Evolutionary conservation across 2,797 vertebrate species (phyloP).

Genomic region (Xenops minutus): DNA sequence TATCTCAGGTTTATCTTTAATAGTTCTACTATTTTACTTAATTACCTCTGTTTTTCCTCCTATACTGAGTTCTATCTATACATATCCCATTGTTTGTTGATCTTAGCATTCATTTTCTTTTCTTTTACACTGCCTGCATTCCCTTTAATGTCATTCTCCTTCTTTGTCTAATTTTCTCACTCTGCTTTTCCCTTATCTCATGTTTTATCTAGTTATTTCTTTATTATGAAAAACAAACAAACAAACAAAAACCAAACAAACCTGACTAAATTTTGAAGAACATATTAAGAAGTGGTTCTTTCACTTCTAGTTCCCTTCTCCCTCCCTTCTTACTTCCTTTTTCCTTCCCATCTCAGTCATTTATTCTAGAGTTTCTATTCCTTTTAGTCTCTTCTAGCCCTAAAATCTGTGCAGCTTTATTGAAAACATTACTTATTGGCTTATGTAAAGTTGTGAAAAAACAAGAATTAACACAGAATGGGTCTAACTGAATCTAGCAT

Average conservation of each 20-base stretch:
- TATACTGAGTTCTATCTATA: neutral
- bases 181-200: neutral
- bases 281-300: neutral
- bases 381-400: neutral
- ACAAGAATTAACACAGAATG: neutral
- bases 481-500: neutral
- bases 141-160: neutral
- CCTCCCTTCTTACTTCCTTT: neutral
- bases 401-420: neutral
- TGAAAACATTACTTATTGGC: neutral
- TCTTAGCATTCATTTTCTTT: neutral
- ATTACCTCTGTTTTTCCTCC: neutral
- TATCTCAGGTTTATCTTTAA: neutral
- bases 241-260: neutral
- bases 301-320: neutral
- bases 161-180: neutral
- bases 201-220: neutral
- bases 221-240: neutral
- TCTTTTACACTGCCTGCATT: neutral
- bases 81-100: neutral
- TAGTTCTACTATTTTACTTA: neutral
- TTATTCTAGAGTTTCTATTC: neutral
- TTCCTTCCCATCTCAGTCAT: neutral
- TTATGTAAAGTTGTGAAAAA: neutral
- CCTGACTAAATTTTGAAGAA: neutral